Conservation (phyloP, 2,113 vertebrate species). For the Felis chaus region DNA sequence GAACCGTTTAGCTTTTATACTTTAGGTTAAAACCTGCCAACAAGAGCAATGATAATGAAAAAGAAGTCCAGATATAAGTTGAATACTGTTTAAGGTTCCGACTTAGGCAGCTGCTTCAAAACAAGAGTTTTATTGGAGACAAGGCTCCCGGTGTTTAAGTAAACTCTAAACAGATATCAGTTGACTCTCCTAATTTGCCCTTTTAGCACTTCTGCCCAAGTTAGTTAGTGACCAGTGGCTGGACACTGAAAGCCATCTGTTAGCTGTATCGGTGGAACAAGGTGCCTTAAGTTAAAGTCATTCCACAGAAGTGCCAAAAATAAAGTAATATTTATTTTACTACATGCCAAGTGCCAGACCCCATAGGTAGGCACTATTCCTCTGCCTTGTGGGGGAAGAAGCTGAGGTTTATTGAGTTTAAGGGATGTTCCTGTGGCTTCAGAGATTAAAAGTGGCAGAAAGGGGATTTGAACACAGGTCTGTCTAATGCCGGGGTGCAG, state of each 20-base stretch:
- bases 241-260: neutral
- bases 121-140: neutral
- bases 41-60: neutral
- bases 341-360: neutral
- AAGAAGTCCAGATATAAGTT: neutral
- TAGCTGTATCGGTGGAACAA: neutral
- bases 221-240: neutral
- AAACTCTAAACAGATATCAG: neutral
- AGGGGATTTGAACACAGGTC: neutral
- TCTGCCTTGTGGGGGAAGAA: neutral
- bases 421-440: neutral
- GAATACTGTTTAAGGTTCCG: neutral
- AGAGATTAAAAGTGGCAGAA: neutral
- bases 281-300: neutral
- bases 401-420: neutral
- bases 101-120: neutral
- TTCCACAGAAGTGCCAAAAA: neutral
- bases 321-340: neutral
- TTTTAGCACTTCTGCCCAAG: neutral
- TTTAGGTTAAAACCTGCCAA: neutral
- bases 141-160: neutral
- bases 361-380: neutral
- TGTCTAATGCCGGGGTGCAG: neutral
- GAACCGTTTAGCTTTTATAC: neutral
- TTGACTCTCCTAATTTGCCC: neutral